These are phyloP conservation scores for Sternarchorhynchus goeldii DNA, from an alignment of 2,797 vertebrate species.

Conservation along the genomic window DNA sequence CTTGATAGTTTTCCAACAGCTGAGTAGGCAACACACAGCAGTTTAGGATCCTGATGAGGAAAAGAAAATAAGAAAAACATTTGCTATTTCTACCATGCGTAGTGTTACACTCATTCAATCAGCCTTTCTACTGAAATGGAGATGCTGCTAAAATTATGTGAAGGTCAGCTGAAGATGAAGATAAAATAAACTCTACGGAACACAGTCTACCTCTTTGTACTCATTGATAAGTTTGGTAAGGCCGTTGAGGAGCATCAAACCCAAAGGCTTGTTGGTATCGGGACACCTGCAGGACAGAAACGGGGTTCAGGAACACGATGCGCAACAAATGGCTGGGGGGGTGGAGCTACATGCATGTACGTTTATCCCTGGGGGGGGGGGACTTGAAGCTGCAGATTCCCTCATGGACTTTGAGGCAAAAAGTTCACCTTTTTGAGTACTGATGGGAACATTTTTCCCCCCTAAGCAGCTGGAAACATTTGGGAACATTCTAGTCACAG, in stretches of 20 bases:
- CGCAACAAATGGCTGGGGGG: background rate
- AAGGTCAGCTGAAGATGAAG: background rate
- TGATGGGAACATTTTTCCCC: background rate
- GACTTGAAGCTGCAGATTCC: no score
- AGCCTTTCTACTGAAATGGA: background rate
- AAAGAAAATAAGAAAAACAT: background rate
- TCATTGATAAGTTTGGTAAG: constrained; percentile 98
- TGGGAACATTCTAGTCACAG: no score
- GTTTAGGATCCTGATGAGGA: constrained; percentile 87
- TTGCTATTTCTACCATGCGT: background rate
- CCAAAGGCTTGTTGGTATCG: constrained; percentile 94
- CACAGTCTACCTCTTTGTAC: constrained; percentile 90
- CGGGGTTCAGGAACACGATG: background rate
- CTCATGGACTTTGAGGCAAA: no score
- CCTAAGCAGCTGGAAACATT: background rate
- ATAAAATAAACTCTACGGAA: background rate
- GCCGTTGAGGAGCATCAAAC: constrained; percentile 96
- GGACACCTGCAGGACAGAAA: constrained; percentile 81
- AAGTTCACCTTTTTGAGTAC: no score
- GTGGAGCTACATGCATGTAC: no score
- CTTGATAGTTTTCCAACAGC: constrained; percentile 96
- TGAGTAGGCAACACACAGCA: constrained; percentile 94
- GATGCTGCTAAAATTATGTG: background rate
- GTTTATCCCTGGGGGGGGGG: no score
- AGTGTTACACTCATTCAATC: background rate